Evolutionary conservation across 2,888 invertebrate species (phyloP).

Genomic region (Ferdinandea cuprea): DNA sequence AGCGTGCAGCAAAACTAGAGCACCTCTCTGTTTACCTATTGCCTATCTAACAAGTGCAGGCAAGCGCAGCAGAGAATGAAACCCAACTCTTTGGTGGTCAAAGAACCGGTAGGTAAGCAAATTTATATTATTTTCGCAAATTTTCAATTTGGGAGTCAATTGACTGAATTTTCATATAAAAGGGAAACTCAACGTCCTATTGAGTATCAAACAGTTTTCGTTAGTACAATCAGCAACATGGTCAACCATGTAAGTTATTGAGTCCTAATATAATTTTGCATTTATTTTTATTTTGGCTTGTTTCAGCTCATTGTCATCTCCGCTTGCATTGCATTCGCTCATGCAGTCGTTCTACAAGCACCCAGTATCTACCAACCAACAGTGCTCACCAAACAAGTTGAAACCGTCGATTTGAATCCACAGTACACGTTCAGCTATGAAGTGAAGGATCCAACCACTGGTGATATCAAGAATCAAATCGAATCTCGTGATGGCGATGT

Average conservation of each 20-base stretch:
- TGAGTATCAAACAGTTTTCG: constrained; percentile 44
- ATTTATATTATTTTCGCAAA: no score
- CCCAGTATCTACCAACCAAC: constrained; percentile 42
- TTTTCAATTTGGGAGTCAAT: background rate
- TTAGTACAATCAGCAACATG: constrained; percentile 53
- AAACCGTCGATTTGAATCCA: constrained; percentile 52
- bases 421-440: constrained; percentile 76
- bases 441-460: constrained; percentile 76
- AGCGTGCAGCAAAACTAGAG: constrained; percentile 8
- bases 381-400: constrained; percentile 41
- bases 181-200: constrained; percentile 41
- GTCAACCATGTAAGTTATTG: constrained; percentile 60
- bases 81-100: constrained; percentile 1
- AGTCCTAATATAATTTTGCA: no score
- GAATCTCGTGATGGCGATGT: constrained; percentile 76
- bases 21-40: background rate
- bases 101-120: constrained; percentile 38
- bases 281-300: background rate
- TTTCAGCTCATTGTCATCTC: constrained; percentile 46
- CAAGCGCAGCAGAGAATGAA: background rate
- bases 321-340: constrained; percentile 40
- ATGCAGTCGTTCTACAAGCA: constrained; percentile 28
- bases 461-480: constrained; percentile 76
- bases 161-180: constrained; percentile 50
- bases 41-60: background rate